Evolutionary conservation across 2,888 invertebrate genomes (phyloP), one percentile per base, ranked within the genome.

Genomic region (Drosophila histrio): DNA sequence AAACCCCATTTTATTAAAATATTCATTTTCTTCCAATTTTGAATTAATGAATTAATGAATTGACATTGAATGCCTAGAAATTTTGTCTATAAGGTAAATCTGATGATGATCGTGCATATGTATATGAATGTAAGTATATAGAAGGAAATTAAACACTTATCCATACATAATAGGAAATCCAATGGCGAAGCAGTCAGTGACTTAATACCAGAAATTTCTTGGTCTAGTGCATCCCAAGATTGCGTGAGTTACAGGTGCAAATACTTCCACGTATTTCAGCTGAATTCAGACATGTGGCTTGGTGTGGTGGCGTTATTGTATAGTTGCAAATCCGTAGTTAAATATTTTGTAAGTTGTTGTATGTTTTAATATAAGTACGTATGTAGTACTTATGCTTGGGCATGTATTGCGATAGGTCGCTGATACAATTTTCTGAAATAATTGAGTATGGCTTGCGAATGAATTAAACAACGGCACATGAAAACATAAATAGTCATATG

Each of bases 381-480:
- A 24, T 49, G 46, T 34, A 34, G 1, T 34, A 47, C 6, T 52
- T 39, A 32, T 21, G 24, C 8, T 36, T 44, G 36, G 39, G 11
- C 21, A 13, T 34, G 22, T 26, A 52, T 49, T 59, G n/a, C 32
- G 66, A 44, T 64, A 59, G 49, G 30, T 50, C 59, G 63, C 41
- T 73, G 86, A 70, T 69, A 85, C 77, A 84, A 77, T 86, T 88
- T 86, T 69, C 66, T 73, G 77, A 86, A 85, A 87, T 88, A 88
- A 89, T 89, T 89, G 81, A 74, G 69, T 73, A 59, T 64, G 77
- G 36, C 62, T 81, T 75, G 78, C 67, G 59, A 58, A 73, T 66
- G 56, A 67, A 62, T 53, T 46, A 58, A 43, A 52, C 54, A 63
- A 38, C 39, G 53, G 39, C 52, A 60, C 39, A 44, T 22, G 28